Base-by-base conservation (phyloP, 2,888 invertebrate species). In the Agrilus mali region DNA sequence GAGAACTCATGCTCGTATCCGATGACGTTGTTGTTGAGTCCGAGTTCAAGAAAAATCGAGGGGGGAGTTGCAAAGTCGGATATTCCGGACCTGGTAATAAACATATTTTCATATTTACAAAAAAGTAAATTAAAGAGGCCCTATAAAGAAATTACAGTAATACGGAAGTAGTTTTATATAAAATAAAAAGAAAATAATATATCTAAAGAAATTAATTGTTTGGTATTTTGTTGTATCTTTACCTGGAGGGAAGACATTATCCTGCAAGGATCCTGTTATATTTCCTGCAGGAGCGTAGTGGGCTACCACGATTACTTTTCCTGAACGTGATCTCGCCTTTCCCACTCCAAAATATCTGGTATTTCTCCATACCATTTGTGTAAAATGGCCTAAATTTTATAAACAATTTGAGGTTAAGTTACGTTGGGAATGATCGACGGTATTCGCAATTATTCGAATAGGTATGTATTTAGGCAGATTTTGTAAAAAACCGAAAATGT, bases 271-370 rank as follows among this genome's bases (percentile, higher is more conserved):
- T 7, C 86, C 85, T 2, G 81, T 76, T 32, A 77, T 63, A 64
- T 89, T 89, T 32, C 82, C 90, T 0, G 85, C 79, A 0, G 89
- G 88, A 33, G 79, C 75, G 63, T 89, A 90, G 66, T 86, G 85
- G 13, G 86, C 87, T 1, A 89, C 89, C 0, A 89, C 86, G 50
- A 86, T 80, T 37, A 85, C 73, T 59, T 85, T 85, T 12, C 86
- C 86, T 13, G 82, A 80, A 36, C 82, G 70, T 31, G 83, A 83
- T 41, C 80, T 74, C 1, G 87, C 86, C 59, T 85, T 86, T 7
- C 87, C 89, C 1, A 89, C 77, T 3, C 90, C 89, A 58, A 88
- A 79, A 61, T 79, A 77, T 36, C 77, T 74, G 2, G 83, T 85
- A 38, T 73, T 74, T 33, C 78, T 76, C 89, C 90, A 90, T 17